Conservation (phyloP, 2,888 invertebrate genomes). For the Rugalucina vietnamica region DNA sequence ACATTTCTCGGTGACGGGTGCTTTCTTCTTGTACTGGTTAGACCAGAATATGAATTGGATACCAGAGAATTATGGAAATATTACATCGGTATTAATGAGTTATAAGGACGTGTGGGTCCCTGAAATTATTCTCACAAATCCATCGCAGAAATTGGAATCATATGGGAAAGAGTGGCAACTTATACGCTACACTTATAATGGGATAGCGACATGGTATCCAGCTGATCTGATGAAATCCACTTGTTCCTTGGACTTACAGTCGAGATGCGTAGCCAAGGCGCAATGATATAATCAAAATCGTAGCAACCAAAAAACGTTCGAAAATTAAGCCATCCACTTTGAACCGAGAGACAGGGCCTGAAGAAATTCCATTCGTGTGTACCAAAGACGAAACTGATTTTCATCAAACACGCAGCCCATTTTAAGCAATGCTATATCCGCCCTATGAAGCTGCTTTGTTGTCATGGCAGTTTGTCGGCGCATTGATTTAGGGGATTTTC, state of each 20-base stretch:
- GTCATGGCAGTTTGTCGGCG: too few relatives aligned
- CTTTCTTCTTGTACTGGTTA: not conserved
- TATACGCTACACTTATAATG: not conserved
- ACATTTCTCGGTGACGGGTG: not conserved
- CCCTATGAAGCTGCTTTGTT: too few relatives aligned
- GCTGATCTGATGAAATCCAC: constrained; percentile 34
- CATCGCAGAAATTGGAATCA: not conserved
- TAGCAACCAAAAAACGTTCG: too few relatives aligned
- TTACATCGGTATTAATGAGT: not conserved
- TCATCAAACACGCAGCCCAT: too few relatives aligned
- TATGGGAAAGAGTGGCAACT: constrained; percentile 23
- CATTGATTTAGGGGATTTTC: too few relatives aligned
- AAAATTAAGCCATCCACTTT: too few relatives aligned
- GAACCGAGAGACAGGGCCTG: too few relatives aligned
- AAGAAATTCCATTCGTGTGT: too few relatives aligned
- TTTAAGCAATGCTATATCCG: too few relatives aligned
- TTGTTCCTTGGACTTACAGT: constrained; percentile 39
- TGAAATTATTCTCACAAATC: constrained; percentile 32
- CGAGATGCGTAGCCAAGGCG: too few relatives aligned
- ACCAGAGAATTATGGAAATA: not conserved
- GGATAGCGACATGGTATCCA: constrained; percentile 22
- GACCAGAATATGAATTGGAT: constrained; percentile 1
- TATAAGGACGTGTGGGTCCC: constrained; percentile 43
- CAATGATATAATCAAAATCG: too few relatives aligned
- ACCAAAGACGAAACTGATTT: too few relatives aligned